These are phyloP conservation scores for Pseudorectes ferrugineus DNA, from an alignment of 2,113 vertebrate species.

Conservation along the genomic window DNA sequence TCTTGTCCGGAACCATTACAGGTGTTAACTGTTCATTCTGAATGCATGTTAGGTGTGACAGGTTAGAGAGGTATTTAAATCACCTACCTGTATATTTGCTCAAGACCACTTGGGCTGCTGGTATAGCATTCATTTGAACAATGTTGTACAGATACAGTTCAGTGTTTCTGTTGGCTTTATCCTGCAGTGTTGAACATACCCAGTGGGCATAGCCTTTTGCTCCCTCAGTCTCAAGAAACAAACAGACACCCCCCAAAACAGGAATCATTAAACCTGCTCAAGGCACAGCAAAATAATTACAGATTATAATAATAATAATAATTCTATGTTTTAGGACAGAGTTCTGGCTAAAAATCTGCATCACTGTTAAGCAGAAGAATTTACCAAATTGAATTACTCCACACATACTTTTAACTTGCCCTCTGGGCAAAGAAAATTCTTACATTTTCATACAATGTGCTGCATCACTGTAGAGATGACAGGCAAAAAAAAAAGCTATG, in stretches of 20 bases:
- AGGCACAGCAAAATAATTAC: background rate
- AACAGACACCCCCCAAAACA: background rate
- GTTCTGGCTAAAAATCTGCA: background rate
- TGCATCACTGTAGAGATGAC: background rate
- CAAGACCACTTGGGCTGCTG: conserved; percentile 87
- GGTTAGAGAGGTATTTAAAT: background rate
- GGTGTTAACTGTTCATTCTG: background rate
- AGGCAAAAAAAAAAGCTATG: background rate
- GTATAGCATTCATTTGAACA: conserved; percentile 93
- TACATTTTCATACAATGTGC: background rate
- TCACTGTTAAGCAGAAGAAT: background rate
- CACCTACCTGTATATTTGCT: conserved; percentile 88
- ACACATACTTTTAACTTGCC: background rate
- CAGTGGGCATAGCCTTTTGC: conserved; percentile 94
- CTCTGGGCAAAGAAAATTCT: background rate
- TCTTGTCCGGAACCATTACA: background rate
- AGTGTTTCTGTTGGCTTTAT: conserved; percentile 89
- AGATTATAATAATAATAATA: background rate
- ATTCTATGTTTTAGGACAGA: background rate
- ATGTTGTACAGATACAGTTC: conserved; percentile 92
- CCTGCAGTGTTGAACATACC: conserved; percentile 91
- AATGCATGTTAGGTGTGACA: background rate
- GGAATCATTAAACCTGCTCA: background rate
- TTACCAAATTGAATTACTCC: background rate
- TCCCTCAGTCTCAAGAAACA: conserved; percentile 83